Percentiles rank a stretch among this genome's conserved stretches.
These are phyloP conservation scores for Sebastes umbrosus DNA, from an alignment of 2,797 vertebrate genomes.

Conservation along the genomic window DNA sequence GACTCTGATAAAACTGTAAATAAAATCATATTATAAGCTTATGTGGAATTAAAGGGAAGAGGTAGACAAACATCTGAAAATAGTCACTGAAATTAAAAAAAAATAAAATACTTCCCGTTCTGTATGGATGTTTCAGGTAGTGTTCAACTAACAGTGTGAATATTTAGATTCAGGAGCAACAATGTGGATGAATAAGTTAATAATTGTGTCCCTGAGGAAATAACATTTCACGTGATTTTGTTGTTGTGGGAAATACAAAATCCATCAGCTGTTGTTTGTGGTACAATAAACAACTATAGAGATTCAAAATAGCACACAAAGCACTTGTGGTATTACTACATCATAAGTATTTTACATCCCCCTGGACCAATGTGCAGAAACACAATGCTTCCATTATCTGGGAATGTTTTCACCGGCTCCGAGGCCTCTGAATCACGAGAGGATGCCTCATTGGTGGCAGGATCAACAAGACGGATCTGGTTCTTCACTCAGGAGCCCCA, in stretches of 20 bases:
- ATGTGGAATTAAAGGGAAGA: not conserved
- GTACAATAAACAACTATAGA: conserved; percentile 16
- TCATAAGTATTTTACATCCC: conserved; percentile 23
- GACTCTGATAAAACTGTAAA: not conserved
- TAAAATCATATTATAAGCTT: not conserved
- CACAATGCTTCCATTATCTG: conserved; percentile 51
- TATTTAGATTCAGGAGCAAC: not conserved
- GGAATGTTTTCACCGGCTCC: conserved; percentile 14
- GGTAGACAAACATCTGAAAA: conserved; percentile 22
- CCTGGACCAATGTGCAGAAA: conserved; percentile 4
- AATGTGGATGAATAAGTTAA: not conserved
- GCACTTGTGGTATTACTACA: conserved; percentile 42
- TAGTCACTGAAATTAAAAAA: not conserved
- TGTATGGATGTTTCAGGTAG: not conserved
- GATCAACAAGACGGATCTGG: not conserved
- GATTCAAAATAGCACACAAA: conserved; percentile 23
- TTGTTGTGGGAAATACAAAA: not conserved
- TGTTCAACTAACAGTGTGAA: not conserved
- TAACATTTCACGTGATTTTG: conserved; percentile 28
- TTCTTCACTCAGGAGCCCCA: not conserved
- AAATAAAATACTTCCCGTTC: not conserved
- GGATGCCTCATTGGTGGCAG: not conserved
- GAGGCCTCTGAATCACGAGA: not conserved
- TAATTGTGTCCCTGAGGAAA: conserved; percentile 42
- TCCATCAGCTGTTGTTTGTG: conserved; percentile 10